phyloP scores from a whole-genome alignment of 2,797 vertebrate genomes.

The Chelmon rostratus region DNA sequence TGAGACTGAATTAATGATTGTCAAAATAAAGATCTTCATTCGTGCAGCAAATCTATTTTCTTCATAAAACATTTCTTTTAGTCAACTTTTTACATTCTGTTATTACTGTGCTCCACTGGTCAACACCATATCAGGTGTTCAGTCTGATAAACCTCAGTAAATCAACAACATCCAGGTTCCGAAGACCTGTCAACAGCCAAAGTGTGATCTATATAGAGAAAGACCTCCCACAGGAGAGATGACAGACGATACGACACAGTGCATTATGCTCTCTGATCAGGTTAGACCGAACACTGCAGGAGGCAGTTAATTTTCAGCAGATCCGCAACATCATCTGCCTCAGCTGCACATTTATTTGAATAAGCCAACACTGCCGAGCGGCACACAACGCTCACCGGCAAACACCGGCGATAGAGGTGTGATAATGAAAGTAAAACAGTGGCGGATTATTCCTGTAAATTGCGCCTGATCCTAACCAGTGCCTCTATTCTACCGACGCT shows the following conservation, averaged over 20 bases:
- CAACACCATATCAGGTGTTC: constrained; percentile 1
- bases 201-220: constrained; percentile 28
- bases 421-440: constrained; percentile 79
- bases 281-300: constrained; percentile 66
- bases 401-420: constrained; percentile 52
- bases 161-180: constrained; percentile 20
- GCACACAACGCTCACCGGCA: constrained; percentile 64
- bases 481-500: constrained; percentile 39
- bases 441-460: constrained; percentile 73
- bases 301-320: constrained; percentile 74
- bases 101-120: neutral
- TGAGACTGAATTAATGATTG: no score
- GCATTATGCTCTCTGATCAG: constrained; percentile 73
- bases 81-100: neutral
- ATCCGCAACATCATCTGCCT: constrained; percentile 51
- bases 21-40: neutral
- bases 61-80: neutral
- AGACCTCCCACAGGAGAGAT: constrained; percentile 53
- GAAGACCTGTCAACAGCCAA: constrained; percentile 30
- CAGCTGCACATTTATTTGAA: constrained; percentile 74
- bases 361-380: constrained; percentile 61
- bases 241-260: constrained; percentile 33
- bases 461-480: constrained; percentile 62
- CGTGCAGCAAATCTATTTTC: neutral
- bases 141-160: neutral